Evolutionary conservation across 2,888 invertebrate genomes (phyloP).

Genomic region (Stenoptilia bipunctidactyla): DNA sequence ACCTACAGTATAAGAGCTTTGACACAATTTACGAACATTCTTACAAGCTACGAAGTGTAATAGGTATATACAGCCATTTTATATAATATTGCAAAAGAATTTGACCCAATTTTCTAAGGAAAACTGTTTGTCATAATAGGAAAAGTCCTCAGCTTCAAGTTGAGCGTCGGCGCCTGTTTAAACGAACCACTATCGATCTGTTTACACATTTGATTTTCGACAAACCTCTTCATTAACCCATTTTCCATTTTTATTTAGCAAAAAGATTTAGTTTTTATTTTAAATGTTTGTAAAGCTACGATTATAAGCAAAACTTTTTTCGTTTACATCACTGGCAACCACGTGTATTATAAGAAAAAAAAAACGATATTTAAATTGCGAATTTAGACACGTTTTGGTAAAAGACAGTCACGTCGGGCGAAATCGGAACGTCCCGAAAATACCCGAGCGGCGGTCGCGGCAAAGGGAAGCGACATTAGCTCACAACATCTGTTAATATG

Average conservation of each 20-base stretch:
- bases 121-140: constrained; percentile 14
- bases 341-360: constrained; percentile 16
- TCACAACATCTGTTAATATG: constrained; percentile 72
- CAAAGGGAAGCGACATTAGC: constrained; percentile 64
- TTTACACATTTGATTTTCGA: constrained; percentile 51
- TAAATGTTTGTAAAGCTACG: too few relatives aligned
- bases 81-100: too few relatives aligned
- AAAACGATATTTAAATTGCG: constrained; percentile 16
- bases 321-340: constrained; percentile 7
- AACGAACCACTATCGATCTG: constrained; percentile 49
- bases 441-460: constrained; percentile 66
- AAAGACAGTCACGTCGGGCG: constrained; percentile 38
- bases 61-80: too few relatives aligned
- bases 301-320: constrained; percentile 4
- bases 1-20: too few relatives aligned
- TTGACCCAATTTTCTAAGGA: too few relatives aligned
- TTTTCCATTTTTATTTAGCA: constrained; percentile 8
- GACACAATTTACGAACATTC: too few relatives aligned
- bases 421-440: constrained; percentile 56
- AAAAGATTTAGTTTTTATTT: background rate
- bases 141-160: constrained; percentile 5
- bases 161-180: constrained; percentile 21
- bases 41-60: too few relatives aligned
- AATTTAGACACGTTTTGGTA: background rate
- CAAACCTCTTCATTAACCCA: constrained; percentile 15